Evolutionary conservation across 2,113 vertebrate species (phyloP).

Genomic region (Gymnocephalus cernua): DNA sequence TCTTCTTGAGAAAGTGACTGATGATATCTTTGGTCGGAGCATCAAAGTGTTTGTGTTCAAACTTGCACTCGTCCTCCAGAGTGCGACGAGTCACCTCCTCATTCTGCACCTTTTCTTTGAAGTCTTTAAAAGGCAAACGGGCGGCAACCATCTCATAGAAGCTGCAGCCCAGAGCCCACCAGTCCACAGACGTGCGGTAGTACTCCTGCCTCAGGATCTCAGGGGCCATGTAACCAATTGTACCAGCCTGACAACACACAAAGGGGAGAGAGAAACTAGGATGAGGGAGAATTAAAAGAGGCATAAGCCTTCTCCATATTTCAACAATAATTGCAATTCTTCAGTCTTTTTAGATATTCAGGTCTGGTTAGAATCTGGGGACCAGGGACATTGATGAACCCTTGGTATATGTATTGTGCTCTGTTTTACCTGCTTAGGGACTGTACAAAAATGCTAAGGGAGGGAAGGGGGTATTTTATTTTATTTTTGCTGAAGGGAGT

Average conservation of each 20-base stretch:
- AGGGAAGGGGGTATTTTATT: neutral
- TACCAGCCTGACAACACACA: conserved; percentile 86
- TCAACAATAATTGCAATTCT: neutral
- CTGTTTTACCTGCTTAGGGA: neutral
- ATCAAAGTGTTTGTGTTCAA: conserved; percentile 86
- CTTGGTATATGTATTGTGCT: neutral
- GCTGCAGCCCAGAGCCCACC: conserved; percentile 93
- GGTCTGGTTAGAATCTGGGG: neutral
- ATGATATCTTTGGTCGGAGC: conserved; percentile 87
- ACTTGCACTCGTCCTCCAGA: conserved; percentile 88
- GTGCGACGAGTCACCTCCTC: conserved; percentile 89
- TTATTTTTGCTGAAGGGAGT: neutral
- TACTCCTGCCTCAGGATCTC: conserved; percentile 89
- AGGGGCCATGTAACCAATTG: conserved; percentile 92
- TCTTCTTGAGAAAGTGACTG: conserved; percentile 88
- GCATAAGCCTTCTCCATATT: neutral
- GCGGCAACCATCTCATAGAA: conserved; percentile 93
- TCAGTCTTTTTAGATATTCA: neutral
- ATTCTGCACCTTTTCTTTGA: conserved; percentile 89
- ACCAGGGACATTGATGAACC: neutral
- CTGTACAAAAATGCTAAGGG: neutral
- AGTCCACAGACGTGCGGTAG: conserved; percentile 90
- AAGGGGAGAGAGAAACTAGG: neutral
- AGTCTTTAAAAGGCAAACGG: conserved; percentile 90
- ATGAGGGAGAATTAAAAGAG: neutral